Base-by-base conservation (phyloP, 1,140 invertebrate genomes). In the Drosophila takahashii region DNA sequence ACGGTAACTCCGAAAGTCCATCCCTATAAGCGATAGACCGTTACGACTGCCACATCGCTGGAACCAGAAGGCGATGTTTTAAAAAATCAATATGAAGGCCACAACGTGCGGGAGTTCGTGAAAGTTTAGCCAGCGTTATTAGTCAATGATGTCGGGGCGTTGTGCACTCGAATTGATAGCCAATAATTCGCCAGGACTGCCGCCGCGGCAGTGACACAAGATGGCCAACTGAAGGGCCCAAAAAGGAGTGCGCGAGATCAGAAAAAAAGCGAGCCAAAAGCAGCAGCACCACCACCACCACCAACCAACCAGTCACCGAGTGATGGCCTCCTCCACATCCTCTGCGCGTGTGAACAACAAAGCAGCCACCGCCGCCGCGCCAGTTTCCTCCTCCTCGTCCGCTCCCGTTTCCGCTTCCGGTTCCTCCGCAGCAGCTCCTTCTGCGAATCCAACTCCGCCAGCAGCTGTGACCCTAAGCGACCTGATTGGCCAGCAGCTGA, bases 251-350 rank as follows among this genome's bases (percentile, higher is more conserved):
- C 39, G 44, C 50, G 41, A 73, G 18, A 64, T 41, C 56, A 42
- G 51, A 44, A 53, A 56, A 56, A 50, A 48, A 41, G 73, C 52
- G 39, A 41, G 62, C 50, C 70, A 41, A 22, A 59, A 72, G 56
- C 70, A 74, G 34, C 57, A 73, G n/a, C 22, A 2, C 22, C 22
- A 22, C 22, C 22, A 22, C 22, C 22, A 22, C 22, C 22, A 22
- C 22, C 22, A 22, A 22, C 22, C 22, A 22, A 47, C 42, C 61
- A 71, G 65, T 27, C 64, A 56, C 51, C 73, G 42, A 62, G 75
- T 78, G 66, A 78, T 78, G 76, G 76, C 76, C 54, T 72, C 76
- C 70, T 78, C 76, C 58, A 65, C 76, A 61, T 78, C 76, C 59
- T 71, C 58, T 41, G 75, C 66, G 75, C 74, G 66, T 78, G 74